Evolutionary conservation across 2,113 vertebrate genomes (phyloP), one percentile per base, ranked within the genome.

Genomic region (Lophotis ruficrista): DNA sequence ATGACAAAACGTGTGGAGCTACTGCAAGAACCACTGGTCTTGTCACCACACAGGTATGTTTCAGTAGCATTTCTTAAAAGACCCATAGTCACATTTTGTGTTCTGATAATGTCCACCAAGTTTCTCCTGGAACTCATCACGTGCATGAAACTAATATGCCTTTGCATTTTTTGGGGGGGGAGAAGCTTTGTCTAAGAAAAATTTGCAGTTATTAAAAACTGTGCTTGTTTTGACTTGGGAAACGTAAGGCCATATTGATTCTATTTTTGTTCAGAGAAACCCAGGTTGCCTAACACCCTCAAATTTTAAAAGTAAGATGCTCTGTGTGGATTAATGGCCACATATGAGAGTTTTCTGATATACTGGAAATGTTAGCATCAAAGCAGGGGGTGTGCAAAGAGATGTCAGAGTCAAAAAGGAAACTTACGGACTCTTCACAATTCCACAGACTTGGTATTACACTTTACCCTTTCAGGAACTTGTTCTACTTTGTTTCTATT

Each of bases 1-100:
- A 37, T 64, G 50, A 33, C 33, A 47, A 84, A 94, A 45, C 10
- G 19, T 4, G 3, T 45, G 47, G 31, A 71, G 21, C 25, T 83
- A 24, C 50, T 66, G 25, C 66, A 68, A 56, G 19, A 9, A 45
- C 19, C 33, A 13, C 62, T n/a, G 58, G 20, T 75, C 64, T 78
- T 68, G 23, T 65, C n/a, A 47, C 19, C 31, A 38, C 1, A 1
- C 22, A 18, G 3, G 7, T 38, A 21, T 1, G 0, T 54, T 83
- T 60, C 28, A 54, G 41, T 37, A 58, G 13, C 4, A 48, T 48
- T 75, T 71, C 68, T 64, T 64, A 37, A 4, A 43, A 75, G 60
- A 87, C 20, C 6, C 10, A 6, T 6, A 60, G 23, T 38, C 7
- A 8, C 3, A 5, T 24, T 87, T 75, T 1, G 0, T 61, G 41